Percentiles rank a stretch among this genome's conserved stretches.
These are phyloP conservation scores for Sebastes itinus DNA, from an alignment of 2,797 vertebrate species.

Conservation along the genomic window DNA sequence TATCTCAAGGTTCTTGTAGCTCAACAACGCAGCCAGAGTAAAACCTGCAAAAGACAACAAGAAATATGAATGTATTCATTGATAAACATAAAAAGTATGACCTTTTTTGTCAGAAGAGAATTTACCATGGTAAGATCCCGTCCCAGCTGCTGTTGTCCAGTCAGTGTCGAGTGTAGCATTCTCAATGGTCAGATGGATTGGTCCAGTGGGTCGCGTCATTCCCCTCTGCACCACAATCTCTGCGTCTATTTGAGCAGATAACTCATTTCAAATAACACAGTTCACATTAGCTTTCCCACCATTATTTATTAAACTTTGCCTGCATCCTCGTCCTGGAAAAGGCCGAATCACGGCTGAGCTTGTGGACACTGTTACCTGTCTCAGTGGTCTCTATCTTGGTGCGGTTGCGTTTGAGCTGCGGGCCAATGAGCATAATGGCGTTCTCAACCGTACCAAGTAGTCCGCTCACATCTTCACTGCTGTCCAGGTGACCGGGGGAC, in stretches of 20 bases:
- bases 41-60: constrained; percentile 52
- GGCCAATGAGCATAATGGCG: constrained; percentile 68
- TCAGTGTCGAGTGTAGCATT: constrained; percentile 66
- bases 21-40: constrained; percentile 70
- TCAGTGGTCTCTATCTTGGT: constrained; percentile 52
- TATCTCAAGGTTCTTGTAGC: constrained; percentile 67
- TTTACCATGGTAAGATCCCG: constrained; percentile 72
- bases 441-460: constrained; percentile 68
- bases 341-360: not conserved
- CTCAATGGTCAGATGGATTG: constrained; percentile 62
- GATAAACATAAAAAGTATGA: not conserved
- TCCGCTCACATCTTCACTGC: constrained; percentile 30
- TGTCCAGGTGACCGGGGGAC: constrained; percentile 10
- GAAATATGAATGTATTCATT: not conserved
- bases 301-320: not conserved
- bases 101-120: not conserved
- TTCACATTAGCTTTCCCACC: not conserved
- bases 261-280: not conserved
- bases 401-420: constrained; percentile 62
- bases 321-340: not conserved
- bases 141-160: constrained; percentile 77
- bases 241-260: constrained; percentile 54
- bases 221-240: constrained; percentile 67
- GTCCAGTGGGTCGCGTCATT: constrained; percentile 64
- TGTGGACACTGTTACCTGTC: constrained; percentile 53